Base-by-base conservation (phyloP, 2,888 invertebrate species). In the Tribolium freemani region DNA sequence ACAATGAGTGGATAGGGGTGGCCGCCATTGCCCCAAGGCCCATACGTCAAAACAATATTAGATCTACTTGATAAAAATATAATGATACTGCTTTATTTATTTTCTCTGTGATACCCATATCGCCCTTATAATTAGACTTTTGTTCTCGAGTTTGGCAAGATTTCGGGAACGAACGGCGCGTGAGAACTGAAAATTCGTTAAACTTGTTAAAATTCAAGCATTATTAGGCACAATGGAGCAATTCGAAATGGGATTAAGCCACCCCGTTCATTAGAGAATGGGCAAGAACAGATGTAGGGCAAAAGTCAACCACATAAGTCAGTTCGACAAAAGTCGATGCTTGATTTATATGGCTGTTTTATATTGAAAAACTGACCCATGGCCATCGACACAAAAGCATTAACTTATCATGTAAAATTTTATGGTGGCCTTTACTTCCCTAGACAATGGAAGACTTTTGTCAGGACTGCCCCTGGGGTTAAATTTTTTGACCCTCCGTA, bases 261-360 rank as follows among this genome's bases (percentile, higher is more conserved):
- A 78, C 74, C 75, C 71, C 73, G 80, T 82, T 81, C 79, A 81
- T 84, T 82, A 76, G 75, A 74, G 75, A 77, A 77, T 72, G 71
- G 82, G 82, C 82, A 81, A 83, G 84, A 84, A 85, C 86, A 86
- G 86, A 86, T 86, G 86, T 85, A 85, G 86, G 86, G 83, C 85
- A 86, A 84, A 83, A 85, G 86, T 84, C 85, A 85, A 86, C 86
- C 86, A 74, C 83, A 83, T 74, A 76, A 80, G 81, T 79, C 79
- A 72, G 77, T 80, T 72, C 60, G 77, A 83, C 83, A 85, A 85
- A 80, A 79, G 79, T 77, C 83, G 76, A 83, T 84, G 81, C 83
- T 83, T 86, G 86, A 86, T 86, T 86, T 86, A 86, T 86, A 79
- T 80, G 82, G 79, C 82, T 63, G 81, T 79, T 84, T 82, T 63